Percentiles rank a stretch among this genome's conserved stretches.
Conservation (phyloP, 2,797 vertebrate species). For the Lacerta viridis region DNA sequence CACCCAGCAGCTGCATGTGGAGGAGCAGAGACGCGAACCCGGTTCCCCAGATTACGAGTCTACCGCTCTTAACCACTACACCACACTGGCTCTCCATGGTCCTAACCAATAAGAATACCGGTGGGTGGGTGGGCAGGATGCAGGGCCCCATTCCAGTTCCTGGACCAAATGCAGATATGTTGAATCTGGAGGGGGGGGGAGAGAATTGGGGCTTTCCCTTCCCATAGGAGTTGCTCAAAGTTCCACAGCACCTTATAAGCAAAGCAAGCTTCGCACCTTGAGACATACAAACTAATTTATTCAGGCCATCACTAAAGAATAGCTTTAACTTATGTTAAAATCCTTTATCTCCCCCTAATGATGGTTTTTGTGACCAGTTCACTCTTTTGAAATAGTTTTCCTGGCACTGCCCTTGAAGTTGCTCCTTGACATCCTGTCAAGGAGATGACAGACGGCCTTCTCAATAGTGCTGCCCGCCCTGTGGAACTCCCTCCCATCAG, state of each 20-base stretch:
- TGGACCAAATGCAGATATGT: background rate
- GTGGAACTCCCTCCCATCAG: no score
- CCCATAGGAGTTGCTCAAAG: background rate
- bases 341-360: background rate
- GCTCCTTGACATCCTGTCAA: background rate
- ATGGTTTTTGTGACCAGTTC: background rate
- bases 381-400: background rate
- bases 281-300: background rate
- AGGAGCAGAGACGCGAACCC: no score
- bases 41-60: no score
- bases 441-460: no score
- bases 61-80: no score
- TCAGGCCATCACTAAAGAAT: background rate
- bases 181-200: no score
- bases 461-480: no score
- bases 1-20: no score
- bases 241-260: background rate
- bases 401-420: no score
- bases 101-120: background rate
- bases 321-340: background rate
- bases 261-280: background rate
- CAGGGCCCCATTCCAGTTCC: background rate
- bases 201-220: no score
- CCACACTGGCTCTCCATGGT: background rate
- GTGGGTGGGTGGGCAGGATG: background rate